phyloP scores from a whole-genome alignment of 2,113 vertebrate genomes.

The Pyrgilauda ruficollis region DNA sequence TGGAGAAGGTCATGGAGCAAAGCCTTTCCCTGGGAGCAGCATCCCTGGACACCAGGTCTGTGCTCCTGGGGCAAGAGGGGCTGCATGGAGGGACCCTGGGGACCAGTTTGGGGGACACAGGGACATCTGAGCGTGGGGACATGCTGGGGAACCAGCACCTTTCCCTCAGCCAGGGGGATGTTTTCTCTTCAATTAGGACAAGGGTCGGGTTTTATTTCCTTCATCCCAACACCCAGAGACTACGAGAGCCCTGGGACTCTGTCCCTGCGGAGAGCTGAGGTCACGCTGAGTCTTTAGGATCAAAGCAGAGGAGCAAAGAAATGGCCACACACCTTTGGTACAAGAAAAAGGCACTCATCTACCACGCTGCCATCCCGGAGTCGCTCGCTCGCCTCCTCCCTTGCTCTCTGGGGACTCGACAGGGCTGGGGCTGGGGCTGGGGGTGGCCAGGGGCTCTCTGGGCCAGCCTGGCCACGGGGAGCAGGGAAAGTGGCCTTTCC shows the following conservation, averaged over 20 bases:
- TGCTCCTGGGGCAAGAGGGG: neutral
- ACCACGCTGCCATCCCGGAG: conserved; percentile 73
- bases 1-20: neutral
- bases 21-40: neutral
- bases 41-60: neutral
- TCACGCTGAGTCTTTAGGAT: conserved; percentile 46
- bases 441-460: neutral
- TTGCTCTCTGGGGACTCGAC: conserved; percentile 19
- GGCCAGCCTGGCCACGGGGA: neutral
- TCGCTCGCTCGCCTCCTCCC: conserved; percentile 59
- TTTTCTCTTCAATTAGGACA: neutral
- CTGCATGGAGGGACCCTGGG: neutral
- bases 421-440: neutral
- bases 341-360: conserved; percentile 97
- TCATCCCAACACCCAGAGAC: conserved; percentile 45
- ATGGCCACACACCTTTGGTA: conserved; percentile 86
- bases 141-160: neutral
- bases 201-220: neutral
- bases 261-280: conserved; percentile 56
- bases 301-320: conserved; percentile 59
- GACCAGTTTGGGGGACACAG: neutral
- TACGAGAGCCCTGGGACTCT: conserved; percentile 5
- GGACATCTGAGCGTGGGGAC: neutral
- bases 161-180: neutral
- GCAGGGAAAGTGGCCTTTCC: conserved; percentile 67